A percentile compares a stretch with the other conserved stretches of the same genome.
phyloP scores from a whole-genome alignment of 2,113 vertebrate genomes.

The Charina bottae region DNA sequence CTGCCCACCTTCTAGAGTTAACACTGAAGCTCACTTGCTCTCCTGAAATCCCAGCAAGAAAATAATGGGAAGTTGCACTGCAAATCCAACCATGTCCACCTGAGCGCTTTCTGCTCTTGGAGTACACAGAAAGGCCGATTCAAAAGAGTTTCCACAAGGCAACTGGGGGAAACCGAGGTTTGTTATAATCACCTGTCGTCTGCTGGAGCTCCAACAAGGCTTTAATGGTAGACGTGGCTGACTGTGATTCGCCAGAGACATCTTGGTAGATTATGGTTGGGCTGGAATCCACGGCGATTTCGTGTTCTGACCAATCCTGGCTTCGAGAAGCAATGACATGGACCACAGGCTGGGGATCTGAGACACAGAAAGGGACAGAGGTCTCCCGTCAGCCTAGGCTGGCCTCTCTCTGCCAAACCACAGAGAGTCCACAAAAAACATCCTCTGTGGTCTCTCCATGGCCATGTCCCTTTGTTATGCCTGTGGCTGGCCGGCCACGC shows the following conservation, averaged over 20 bases:
- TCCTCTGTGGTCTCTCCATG: neutral
- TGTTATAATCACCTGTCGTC: constrained; percentile 81
- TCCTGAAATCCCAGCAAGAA: neutral
- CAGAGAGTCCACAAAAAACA: neutral
- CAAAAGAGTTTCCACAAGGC: neutral
- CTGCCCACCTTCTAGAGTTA: neutral
- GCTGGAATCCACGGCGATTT: constrained; percentile 91
- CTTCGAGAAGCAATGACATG: constrained; percentile 92
- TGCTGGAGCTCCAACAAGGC: constrained; percentile 96
- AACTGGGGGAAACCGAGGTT: neutral
- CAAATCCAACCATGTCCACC: neutral
- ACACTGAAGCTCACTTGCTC: neutral
- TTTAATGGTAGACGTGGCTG: constrained; percentile 96
- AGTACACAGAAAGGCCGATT: neutral
- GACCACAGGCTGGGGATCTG: constrained; percentile 90
- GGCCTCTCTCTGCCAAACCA: neutral
- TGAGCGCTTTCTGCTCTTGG: too few species aligned
- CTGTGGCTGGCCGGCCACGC: neutral
- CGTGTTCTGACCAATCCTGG: constrained; percentile 95
- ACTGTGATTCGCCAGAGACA: constrained; percentile 90
- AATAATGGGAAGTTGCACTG: neutral
- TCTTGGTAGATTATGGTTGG: constrained; percentile 97
- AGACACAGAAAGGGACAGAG: constrained; percentile 32
- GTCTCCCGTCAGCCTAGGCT: rapidly evolving
- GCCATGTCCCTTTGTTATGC: neutral